Percentiles rank a stretch among this genome's conserved stretches.
These are phyloP conservation scores for Moxostoma hubbsi DNA, from an alignment of 2,797 vertebrate species.

Conservation along the genomic window DNA sequence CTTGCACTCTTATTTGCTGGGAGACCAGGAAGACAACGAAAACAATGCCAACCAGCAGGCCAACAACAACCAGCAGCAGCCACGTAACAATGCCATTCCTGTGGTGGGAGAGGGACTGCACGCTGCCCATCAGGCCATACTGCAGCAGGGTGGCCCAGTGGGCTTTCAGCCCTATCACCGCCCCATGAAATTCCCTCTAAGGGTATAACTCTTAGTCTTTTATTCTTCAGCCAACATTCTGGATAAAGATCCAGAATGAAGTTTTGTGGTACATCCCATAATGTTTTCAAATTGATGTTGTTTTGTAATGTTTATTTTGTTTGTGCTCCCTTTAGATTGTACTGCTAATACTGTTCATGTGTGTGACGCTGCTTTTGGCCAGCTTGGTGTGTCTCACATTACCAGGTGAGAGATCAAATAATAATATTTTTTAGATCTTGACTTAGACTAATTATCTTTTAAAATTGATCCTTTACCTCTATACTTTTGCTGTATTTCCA, in stretches of 20 bases:
- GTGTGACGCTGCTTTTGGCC: conserved; percentile 88
- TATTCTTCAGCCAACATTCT: too few relatives aligned
- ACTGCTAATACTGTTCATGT: conserved; percentile 92
- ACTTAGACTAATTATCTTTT: background rate
- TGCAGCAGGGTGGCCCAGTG: conserved; percentile 96
- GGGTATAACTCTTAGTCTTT: conserved; percentile 73
- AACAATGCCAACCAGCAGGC: conserved; percentile 89
- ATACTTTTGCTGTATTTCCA: background rate
- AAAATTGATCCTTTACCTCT: too few relatives aligned
- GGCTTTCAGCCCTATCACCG: conserved; percentile 98
- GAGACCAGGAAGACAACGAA: conserved; percentile 96
- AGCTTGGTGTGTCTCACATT: conserved; percentile 95
- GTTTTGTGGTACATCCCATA: too few relatives aligned
- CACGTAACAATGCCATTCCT: conserved; percentile 89
- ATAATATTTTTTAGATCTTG: background rate
- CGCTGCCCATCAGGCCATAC: conserved; percentile 97
- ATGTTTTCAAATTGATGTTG: too few relatives aligned
- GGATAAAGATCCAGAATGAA: background rate
- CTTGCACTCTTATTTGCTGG: conserved; percentile 96
- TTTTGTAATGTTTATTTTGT: background rate
- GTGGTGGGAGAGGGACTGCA: conserved; percentile 95
- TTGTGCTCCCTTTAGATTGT: conserved; percentile 74
- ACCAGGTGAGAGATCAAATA: conserved; percentile 76
- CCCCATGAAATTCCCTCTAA: conserved; percentile 92
- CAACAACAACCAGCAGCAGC: conserved; percentile 90